Evolutionary conservation across 2,888 invertebrate species (phyloP), one percentile per base, ranked within the genome.

Genomic region (Plagiodera versicolora): DNA sequence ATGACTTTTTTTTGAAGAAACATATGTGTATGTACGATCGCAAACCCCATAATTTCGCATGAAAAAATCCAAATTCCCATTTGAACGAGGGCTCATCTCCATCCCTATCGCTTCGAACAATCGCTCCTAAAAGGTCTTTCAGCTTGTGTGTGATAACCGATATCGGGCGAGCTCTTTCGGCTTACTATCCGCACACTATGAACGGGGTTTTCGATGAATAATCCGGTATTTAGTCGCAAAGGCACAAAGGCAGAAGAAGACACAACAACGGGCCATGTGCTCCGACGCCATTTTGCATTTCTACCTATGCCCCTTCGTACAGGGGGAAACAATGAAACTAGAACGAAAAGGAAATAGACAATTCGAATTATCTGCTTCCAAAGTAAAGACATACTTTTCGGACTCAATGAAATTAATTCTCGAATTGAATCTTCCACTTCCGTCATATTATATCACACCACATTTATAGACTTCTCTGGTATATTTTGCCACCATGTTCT

Each of bases 221-320:
- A 78, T 77, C 77, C 75, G 71, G 75, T 75, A 75, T 78, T 77
- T 77, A 77, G 77, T 76, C 77, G 75, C 74, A 72, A 77, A 77
- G 77, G 76, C 76, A 77, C 74, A 77, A 77, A 77, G 76, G 77
- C 77, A 77, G 72, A 72, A 72, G 67, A 65, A 67, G 67, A 73
- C 70, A 67, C 67, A 72, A 72, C 69, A 70, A 71, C 68, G 66
- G 65, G 67, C 68, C 69, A 66, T 67, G 63, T 67, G 67, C 61
- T 63, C 60, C 54, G 64, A 59, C 61, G 67, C 70, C 73, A 72
- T 71, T 65, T 68, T 70, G 49, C 54, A 45, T 56, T 65, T 65
- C 54, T 51, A 60, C 56, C 58, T 50, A 55, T 62, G 56, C 50
- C 16, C n/a, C n/a, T n/a, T n/a, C n/a, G 30, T 11, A 19, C 62